Base-by-base conservation (phyloP, 2,888 invertebrate genomes). In the Spilosoma lubricipeda region DNA sequence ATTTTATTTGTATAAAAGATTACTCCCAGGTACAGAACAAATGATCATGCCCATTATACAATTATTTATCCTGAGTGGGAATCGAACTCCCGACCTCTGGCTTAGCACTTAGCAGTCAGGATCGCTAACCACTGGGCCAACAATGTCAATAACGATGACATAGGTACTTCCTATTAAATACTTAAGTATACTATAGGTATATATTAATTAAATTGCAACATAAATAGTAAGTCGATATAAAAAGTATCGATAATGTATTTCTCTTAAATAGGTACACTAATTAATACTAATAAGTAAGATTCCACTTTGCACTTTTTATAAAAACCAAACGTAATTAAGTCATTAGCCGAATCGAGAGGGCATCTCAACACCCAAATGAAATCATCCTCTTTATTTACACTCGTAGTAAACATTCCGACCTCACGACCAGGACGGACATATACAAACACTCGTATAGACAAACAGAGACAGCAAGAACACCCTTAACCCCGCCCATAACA, bases 361-460 rank as follows among this genome's bases (percentile, higher is more conserved):
- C 88, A 90, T 89, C 90, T 88, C 88, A 81, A 89, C 90, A 87
- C 88, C 85, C 83, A 84, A 89, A 93, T 94, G 94, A 94, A 94
- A 92, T 94, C 94, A 94, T 90, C 88, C 90, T 88, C 82, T 91
- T 91, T 93, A 94, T 94, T 94, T 94, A 94, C 93, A 88, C 87
- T 86, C 86, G 81, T 89, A 88, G 93, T 92, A 92, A 92, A 92
- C 93, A 92, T 85, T 86, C 87, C 86, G 83, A 77, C 81, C 71
- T 84, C 33, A 36, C 27, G 86, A 92, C 48, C 84, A 83, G 81
- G 89, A 92, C 77, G 73, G 75, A 67, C 3, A 59, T 73, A 90
- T 71, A 77, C 74, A 64, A 67, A 27, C 9, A 39, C 69, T 67
- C 1, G 0, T 36, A 13, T 27, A 20, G 88, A 59, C 3, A 77